Evolutionary conservation across 2,888 invertebrate genomes (phyloP).

Genomic region (Panopea generosa): DNA sequence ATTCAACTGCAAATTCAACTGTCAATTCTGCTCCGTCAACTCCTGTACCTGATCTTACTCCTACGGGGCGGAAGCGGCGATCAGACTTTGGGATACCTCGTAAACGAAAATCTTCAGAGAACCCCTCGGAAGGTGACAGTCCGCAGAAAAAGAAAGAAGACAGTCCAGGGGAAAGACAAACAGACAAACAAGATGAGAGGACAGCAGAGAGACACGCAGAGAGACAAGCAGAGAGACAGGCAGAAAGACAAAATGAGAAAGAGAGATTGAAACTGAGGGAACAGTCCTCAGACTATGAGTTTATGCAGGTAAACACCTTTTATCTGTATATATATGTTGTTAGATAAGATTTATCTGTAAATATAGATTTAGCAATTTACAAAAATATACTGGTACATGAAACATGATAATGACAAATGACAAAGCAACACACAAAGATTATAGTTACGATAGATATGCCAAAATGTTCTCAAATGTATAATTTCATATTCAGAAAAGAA

Average conservation of each 20-base stretch:
- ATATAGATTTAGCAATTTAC: too few relatives aligned
- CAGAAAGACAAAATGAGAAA: conserved; percentile 50
- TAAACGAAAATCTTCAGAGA: conserved; percentile 53
- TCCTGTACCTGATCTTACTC: conserved; percentile 43
- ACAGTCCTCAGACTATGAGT: conserved; percentile 71
- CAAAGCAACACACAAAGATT: too few relatives aligned
- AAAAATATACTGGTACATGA: too few relatives aligned
- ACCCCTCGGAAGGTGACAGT: conserved; percentile 38
- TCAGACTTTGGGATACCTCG: conserved; percentile 58
- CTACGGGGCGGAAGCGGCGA: conserved; percentile 52
- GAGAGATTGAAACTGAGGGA: conserved; percentile 68
- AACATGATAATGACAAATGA: too few relatives aligned
- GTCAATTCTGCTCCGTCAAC: conserved; percentile 18
- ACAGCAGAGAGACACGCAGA: conserved; percentile 4
- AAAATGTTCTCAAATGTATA: too few relatives aligned
- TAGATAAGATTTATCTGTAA: too few relatives aligned
- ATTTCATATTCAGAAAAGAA: too few relatives aligned
- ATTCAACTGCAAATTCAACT: conserved; percentile 27
- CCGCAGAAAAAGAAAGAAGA: conserved; percentile 47
- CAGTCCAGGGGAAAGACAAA: conserved; percentile 1
- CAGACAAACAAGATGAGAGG: background rate
- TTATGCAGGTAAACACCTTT: conserved; percentile 76
- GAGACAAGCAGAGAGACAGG: background rate
- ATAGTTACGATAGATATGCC: too few relatives aligned
- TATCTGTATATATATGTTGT: too few relatives aligned